Conservation (phyloP, 2,888 invertebrate species). For the Lasioglossum villosulum region DNA sequence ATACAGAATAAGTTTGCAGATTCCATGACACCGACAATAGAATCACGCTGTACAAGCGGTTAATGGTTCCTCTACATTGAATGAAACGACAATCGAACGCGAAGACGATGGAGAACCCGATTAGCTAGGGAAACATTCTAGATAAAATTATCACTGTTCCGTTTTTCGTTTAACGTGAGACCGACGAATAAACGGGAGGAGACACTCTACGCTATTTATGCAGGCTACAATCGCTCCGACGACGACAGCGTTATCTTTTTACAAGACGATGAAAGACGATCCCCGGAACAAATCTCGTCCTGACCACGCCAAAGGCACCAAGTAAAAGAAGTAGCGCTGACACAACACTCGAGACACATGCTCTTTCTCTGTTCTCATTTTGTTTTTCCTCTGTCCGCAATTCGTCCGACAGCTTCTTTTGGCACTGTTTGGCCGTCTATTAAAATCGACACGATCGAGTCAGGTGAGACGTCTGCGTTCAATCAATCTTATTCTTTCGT, state of each 20-base stretch:
- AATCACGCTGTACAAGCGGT: conserved; percentile 4
- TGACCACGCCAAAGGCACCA: conserved; percentile 71
- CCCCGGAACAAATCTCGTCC: conserved; percentile 56
- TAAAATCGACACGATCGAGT: conserved; percentile 45
- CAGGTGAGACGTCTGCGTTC: conserved; percentile 29
- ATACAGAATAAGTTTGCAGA: neutral
- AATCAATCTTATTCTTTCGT: conserved; percentile 5
- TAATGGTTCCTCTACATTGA: conserved; percentile 9
- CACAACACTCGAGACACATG: conserved; percentile 38
- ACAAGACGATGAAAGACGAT: conserved; percentile 65
- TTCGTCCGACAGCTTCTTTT: conserved; percentile 52
- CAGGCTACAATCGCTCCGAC: conserved; percentile 30
- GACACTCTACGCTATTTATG: conserved; percentile 24
- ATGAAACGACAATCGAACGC: conserved; percentile 31
- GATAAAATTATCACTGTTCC: conserved; percentile 27
- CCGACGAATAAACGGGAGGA: conserved; percentile 40
- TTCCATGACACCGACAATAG: neutral
- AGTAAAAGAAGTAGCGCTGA: conserved; percentile 64
- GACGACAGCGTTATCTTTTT: conserved; percentile 28
- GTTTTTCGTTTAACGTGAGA: conserved; percentile 39
- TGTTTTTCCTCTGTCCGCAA: neutral
- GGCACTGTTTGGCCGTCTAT: conserved; percentile 67
- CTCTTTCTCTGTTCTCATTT: neutral
- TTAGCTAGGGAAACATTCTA: conserved; percentile 10
- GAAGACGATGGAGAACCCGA: conserved; percentile 31